A percentile compares a stretch with the other conserved stretches of the same genome.
Conservation (phyloP, 35 echinoderm and acorn worm species). For the Apostichopus californicus region DNA sequence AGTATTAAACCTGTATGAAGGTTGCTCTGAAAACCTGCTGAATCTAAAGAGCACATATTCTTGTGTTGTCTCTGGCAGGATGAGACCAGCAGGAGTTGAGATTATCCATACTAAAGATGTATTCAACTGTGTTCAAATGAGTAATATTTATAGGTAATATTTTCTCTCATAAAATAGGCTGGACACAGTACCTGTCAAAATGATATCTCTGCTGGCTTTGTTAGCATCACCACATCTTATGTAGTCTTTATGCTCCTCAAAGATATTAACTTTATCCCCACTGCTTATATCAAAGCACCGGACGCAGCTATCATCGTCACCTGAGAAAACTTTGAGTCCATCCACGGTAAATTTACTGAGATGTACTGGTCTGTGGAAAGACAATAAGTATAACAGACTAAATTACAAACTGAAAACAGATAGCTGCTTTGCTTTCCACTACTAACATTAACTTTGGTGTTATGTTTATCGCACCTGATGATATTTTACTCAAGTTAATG, state of each 20-base stretch:
- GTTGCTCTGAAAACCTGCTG: too few species aligned
- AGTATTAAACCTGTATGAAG: too few species aligned
- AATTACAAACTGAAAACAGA: background rate
- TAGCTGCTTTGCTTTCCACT: background rate
- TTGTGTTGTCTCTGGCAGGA: too few species aligned
- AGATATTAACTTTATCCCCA: conserved; percentile 63
- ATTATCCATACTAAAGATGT: background rate
- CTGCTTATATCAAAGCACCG: conserved; percentile 90
- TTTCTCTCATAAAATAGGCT: too few species aligned
- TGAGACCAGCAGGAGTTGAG: background rate
- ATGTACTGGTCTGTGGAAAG: conserved; percentile 76
- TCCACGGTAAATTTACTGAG: conserved; percentile 82
- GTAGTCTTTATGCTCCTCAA: conserved; percentile 82
- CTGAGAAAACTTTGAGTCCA: conserved; percentile 77
- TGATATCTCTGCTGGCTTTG: conserved; percentile 79
- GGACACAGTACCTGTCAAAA: conserved; percentile 73
- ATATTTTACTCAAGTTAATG: too few species aligned
- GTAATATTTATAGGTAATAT: too few species aligned
- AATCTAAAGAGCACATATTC: too few species aligned
- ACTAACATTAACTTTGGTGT: background rate
- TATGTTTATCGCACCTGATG: background rate
- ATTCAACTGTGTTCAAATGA: too few species aligned
- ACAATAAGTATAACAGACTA: background rate
- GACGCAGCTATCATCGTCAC: conserved; percentile 80
- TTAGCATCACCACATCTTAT: conserved; percentile 76